phyloP scores from a whole-genome alignment of 2,888 invertebrate genomes.

The Gymnosoma rotundatum region DNA sequence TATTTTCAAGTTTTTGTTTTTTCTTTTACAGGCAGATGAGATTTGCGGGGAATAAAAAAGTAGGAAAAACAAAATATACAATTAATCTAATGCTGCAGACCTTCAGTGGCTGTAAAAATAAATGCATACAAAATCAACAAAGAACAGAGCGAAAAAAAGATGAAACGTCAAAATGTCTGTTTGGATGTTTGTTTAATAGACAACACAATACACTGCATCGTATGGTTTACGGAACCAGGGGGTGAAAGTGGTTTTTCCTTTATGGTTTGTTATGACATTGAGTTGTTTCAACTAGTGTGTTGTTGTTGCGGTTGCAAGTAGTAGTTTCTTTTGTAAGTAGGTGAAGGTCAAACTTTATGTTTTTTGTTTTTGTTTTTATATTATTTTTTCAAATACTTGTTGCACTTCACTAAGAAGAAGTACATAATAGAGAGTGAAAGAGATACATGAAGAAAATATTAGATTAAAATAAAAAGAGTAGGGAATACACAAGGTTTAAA shows the following conservation, averaged over 20 bases:
- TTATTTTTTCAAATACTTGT: conserved; percentile 54
- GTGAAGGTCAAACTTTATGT: conserved; percentile 59
- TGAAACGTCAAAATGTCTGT: neutral
- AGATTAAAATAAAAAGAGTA: neutral
- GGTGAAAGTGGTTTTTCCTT: conserved; percentile 63
- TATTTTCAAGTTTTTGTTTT: too few species aligned
- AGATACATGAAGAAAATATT: neutral
- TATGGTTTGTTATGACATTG: conserved; percentile 52
- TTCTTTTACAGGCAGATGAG: neutral
- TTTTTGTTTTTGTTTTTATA: neutral
- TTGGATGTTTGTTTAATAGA: neutral
- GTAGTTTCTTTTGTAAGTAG: conserved; percentile 56
- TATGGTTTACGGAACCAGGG: conserved; percentile 58
- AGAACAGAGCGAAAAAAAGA: conserved; percentile 3
- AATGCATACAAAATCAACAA: conserved; percentile 17
- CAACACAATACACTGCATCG: conserved; percentile 9
- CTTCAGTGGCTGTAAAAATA: conserved; percentile 49
- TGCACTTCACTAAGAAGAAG: conserved; percentile 42
- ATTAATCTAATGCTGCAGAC: conserved; percentile 66
- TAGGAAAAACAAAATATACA: conserved; percentile 55
- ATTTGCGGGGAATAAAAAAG: conserved; percentile 18
- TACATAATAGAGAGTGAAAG: conserved; percentile 16
- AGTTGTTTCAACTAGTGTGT: conserved; percentile 9
- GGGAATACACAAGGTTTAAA: conserved; percentile 13
- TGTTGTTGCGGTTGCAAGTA: conserved; percentile 41